These are phyloP conservation scores for Siphlonurus alternatus DNA, from an alignment of 2,888 invertebrate genomes.

Conservation along the genomic window DNA sequence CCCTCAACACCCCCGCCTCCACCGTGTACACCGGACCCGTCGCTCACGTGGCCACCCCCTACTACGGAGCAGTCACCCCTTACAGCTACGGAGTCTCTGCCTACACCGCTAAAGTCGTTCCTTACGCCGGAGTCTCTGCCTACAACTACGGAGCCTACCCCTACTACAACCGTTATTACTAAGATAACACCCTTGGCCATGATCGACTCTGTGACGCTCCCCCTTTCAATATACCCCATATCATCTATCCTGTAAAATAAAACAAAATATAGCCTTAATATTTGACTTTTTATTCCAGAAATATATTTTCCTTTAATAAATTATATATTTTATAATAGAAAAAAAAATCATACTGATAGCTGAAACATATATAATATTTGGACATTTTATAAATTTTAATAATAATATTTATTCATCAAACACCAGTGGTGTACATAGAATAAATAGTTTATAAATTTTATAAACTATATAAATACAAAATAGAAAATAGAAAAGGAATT, in stretches of 20 bases:
- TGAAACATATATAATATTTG: no score
- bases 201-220: background rate
- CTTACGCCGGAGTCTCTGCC: background rate
- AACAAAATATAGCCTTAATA: background rate
- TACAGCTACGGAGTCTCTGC: background rate
- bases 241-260: background rate
- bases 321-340: no score
- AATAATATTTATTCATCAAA: no score
- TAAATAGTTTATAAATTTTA: no score
- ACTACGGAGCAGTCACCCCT: background rate
- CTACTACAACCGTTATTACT: background rate
- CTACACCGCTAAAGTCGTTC: background rate
- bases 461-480: no score
- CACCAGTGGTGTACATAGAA: no score
- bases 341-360: no score
- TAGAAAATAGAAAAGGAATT: no score
- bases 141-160: background rate
- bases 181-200: background rate
- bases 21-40: constrained; percentile 1
- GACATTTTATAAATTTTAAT: no score
- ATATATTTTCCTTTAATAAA: no score
- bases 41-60: background rate
- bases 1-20: background rate
- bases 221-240: background rate
- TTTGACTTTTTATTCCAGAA: background rate